Evolutionary conservation across 37 sponge, comb jelly and placozoan species (phyloP), one percentile per base, ranked within the genome.

Genomic region (Haliclona indistincta): DNA sequence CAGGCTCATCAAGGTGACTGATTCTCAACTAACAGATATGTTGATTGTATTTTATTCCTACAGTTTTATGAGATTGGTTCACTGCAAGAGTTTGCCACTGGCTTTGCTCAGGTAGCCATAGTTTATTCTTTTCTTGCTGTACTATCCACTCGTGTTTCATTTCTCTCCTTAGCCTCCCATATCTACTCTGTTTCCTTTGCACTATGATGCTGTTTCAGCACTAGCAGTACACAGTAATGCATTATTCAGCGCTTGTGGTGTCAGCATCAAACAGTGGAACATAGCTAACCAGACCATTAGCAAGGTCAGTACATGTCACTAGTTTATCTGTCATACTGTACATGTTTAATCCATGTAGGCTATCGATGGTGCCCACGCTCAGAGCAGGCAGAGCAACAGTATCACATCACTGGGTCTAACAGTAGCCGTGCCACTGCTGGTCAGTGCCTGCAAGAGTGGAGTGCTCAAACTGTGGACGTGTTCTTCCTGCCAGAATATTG

Each of bases 201-300:
- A 91, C 73, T 91, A 91, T 67, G 92, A 91, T 73, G 86, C 92
- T 17, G 87, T 91, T 30, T 79, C 92, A 1, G 77, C 87, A 2
- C 67, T 91, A 54, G 87, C 75, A 20, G 39, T 85, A 26, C 40
- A 83, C 38, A 60, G 58, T 7, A 62, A 68, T 44, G 60, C 51
- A 8, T 40, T 88, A 35, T 88, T 70, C 69, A 88, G 89, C 62
- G 65, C 86, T 3, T 91, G 91, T 73, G 86, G 86, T 0, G 81
- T 81, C 29, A 78, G 86, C 43, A 77, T 86, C 56, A 91, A 91
- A 60, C 86, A 85, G 61, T 91, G 87, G 87, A 74, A 81, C 64
- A 73, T 82, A 60, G 52, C 61, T 22, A 68, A 78, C 42, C 74
- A 61, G 15, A 69, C 62, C 41, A 55, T 82, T 13, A 84, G 73